Percentiles rank a stretch among this genome's conserved stretches.
phyloP scores from a whole-genome alignment of 23 tunicate genomes.

The Clavelina lepadiformis region DNA sequence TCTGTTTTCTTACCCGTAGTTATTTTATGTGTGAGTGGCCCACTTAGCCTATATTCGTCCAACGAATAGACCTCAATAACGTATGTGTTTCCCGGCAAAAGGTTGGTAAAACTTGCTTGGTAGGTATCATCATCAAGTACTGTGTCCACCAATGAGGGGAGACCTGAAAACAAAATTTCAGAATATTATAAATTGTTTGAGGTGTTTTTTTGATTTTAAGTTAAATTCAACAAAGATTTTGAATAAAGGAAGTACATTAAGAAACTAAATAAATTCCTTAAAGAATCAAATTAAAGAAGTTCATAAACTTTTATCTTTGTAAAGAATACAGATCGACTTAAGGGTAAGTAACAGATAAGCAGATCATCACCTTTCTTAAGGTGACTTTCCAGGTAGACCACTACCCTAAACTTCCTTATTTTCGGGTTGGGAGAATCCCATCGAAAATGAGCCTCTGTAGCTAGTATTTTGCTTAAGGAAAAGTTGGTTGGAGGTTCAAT shows the following conservation, averaged over 20 bases:
- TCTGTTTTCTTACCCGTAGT: conserved; percentile 7
- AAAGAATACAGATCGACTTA: no score
- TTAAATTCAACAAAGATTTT: no score
- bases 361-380: no score
- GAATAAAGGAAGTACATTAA: no score
- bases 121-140: conserved; percentile 1
- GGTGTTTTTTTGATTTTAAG: not conserved
- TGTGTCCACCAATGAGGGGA: not conserved
- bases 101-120: conserved; percentile 7
- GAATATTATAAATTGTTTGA: no score
- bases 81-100: conserved; percentile 13
- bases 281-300: no score
- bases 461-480: not conserved
- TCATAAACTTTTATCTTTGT: no score
- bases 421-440: conserved; percentile 18
- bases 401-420: conserved; percentile 8
- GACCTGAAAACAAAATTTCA: not conserved
- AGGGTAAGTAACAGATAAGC: no score
- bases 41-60: conserved; percentile 12
- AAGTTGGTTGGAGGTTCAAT: conserved; percentile 8
- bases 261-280: no score
- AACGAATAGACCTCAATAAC: conserved; percentile 14
- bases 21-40: not conserved
- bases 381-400: not conserved
- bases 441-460: not conserved